Evolutionary conservation across 2,888 invertebrate species (phyloP).

Genomic region (Meteorus colon): DNA sequence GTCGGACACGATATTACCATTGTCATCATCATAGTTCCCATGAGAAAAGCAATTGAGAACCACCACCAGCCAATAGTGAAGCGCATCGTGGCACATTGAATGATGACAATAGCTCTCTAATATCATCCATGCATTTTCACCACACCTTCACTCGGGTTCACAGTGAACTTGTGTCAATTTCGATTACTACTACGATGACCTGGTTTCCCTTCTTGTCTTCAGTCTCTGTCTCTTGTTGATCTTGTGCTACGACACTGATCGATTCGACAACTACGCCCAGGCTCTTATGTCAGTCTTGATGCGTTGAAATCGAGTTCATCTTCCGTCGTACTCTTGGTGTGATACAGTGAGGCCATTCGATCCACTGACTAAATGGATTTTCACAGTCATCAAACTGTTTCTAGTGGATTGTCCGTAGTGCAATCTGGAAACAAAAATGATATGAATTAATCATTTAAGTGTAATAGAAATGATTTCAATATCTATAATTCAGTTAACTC

Average conservation of each 20-base stretch:
- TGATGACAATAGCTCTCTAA: constrained; percentile 36
- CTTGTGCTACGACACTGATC: constrained; percentile 42
- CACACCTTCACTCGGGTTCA: constrained; percentile 47
- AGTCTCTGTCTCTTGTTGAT: constrained; percentile 3
- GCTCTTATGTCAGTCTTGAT: constrained; percentile 40
- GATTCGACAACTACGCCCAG: constrained; percentile 42
- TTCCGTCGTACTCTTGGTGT: constrained; percentile 34
- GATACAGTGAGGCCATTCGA: constrained; percentile 22
- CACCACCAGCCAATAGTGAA: constrained; percentile 58
- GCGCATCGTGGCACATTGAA: constrained; percentile 54
- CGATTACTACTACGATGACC: constrained; percentile 51
- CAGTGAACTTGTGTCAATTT: constrained; percentile 41
- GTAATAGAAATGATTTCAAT: no score
- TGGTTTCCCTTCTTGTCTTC: constrained; percentile 46
- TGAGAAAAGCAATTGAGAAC: constrained; percentile 55
- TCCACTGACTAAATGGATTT: constrained; percentile 45
- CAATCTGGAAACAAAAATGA: no score
- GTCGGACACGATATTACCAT: constrained; percentile 78
- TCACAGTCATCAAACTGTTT: constrained; percentile 23
- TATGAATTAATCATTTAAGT: no score
- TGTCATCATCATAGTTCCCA: constrained; percentile 51
- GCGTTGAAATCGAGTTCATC: constrained; percentile 45
- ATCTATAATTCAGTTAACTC: no score
- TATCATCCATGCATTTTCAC: constrained; percentile 33
- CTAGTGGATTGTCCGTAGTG: no score